Evolutionary conservation across 2,797 vertebrate species (phyloP).

Genomic region (Onychomys leucogaster): DNA sequence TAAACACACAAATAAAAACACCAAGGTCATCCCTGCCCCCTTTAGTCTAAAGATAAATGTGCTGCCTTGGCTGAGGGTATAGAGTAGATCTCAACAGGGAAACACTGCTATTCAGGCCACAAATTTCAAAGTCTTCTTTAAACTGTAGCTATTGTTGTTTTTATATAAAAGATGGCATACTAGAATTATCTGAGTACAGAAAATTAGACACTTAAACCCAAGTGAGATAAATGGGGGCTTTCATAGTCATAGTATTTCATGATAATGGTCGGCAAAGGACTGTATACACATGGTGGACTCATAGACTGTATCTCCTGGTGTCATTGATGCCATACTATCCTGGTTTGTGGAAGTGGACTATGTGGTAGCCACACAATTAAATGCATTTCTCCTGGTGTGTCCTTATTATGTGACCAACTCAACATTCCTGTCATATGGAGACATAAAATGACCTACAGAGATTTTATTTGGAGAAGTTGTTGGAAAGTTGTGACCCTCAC

Average conservation of each 20-base stretch:
- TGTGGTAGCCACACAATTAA: neutral
- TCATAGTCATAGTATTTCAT: neutral
- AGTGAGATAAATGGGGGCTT: neutral
- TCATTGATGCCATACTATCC: neutral
- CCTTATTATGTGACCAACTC: too few relatives aligned
- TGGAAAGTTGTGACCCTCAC: neutral
- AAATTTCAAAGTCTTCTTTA: neutral
- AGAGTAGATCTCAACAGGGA: too few relatives aligned
- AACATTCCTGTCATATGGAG: neutral
- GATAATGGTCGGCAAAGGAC: neutral
- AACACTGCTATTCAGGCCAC: neutral
- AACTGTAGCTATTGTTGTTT: neutral
- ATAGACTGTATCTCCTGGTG: accelerated
- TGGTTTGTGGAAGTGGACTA: neutral
- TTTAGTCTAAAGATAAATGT: neutral
- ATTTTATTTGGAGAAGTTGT: neutral
- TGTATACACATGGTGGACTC: neutral
- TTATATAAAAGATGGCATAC: neutral
- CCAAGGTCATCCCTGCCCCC: neutral
- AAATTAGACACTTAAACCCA: conserved; percentile 11
- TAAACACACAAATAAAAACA: neutral
- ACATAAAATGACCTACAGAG: neutral
- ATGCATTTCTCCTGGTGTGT: neutral
- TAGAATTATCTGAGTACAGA: neutral
- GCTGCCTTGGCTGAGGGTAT: neutral